A percentile compares a stretch with the other conserved stretches of the same genome.
Evolutionary conservation across 2,888 invertebrate species (phyloP).

Genomic region (Antheraea assamensis): DNA sequence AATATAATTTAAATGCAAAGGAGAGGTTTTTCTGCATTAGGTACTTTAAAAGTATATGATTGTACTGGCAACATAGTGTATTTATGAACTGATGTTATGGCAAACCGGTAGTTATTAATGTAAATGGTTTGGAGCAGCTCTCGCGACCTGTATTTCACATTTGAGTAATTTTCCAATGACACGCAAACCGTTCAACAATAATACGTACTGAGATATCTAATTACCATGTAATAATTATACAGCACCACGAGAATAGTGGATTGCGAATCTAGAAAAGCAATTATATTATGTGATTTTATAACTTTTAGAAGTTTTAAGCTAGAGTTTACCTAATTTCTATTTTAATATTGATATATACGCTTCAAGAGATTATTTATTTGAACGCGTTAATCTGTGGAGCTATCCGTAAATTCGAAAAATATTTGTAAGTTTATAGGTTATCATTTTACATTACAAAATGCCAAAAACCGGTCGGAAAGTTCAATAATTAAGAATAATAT

Average conservation of each 20-base stretch:
- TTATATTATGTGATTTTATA: neutral
- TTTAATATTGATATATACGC: no score
- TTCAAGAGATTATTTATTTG: no score
- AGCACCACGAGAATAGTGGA: neutral
- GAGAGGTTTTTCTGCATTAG: no score
- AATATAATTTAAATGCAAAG: no score
- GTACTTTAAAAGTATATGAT: no score
- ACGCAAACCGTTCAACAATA: constrained; percentile 11
- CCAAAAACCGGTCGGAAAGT: no score
- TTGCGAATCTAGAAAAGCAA: neutral
- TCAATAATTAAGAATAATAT: no score
- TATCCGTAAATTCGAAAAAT: no score
- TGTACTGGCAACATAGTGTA: neutral
- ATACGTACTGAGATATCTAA: constrained; percentile 9
- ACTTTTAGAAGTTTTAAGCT: neutral
- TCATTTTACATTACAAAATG: no score
- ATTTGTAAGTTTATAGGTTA: no score
- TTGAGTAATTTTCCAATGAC: constrained; percentile 9
- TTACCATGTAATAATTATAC: constrained; percentile 4
- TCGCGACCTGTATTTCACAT: constrained; percentile 17
- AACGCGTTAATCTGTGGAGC: no score
- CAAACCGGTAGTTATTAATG: constrained; percentile 5
- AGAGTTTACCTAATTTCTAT: neutral
- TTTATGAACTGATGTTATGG: neutral
- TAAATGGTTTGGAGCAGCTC: neutral